Percentiles rank a stretch among this genome's conserved stretches.
These are phyloP conservation scores for Hydrolagus colliei DNA, from an alignment of 2,797 vertebrate species.

Conservation along the genomic window DNA sequence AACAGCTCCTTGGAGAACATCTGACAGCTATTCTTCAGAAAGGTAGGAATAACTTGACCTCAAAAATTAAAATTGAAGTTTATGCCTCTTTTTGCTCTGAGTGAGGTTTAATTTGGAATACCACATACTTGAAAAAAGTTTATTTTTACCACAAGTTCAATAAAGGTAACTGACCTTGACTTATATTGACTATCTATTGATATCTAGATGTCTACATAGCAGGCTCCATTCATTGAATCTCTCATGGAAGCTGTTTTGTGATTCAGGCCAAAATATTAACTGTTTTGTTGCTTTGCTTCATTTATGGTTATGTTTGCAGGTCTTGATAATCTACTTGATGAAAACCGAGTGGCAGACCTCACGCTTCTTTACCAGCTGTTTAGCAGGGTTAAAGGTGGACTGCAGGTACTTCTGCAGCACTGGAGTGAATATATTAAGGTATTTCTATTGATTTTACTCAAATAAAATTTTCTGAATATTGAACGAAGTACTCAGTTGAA, in stretches of 20 bases:
- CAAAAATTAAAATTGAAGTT: no score
- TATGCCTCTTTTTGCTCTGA: no score
- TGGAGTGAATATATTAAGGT: constrained; percentile 74
- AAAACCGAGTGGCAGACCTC: constrained; percentile 63
- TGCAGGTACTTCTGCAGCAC: constrained; percentile 61
- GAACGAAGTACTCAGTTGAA: background rate
- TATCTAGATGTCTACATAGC: no score
- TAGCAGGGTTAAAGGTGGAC: constrained; percentile 62
- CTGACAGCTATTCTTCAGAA: constrained; percentile 67
- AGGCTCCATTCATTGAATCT: no score
- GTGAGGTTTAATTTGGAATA: no score
- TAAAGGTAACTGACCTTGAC: no score
- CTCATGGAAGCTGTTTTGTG: no score
- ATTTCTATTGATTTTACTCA: constrained; percentile 33
- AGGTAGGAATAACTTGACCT: constrained; percentile 46
- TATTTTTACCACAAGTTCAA: no score
- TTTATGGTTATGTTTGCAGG: constrained; percentile 45
- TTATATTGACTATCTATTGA: no score
- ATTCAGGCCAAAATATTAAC: no score
- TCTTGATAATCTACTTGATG: constrained; percentile 60
- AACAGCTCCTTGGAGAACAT: constrained; percentile 65
- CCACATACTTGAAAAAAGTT: no score
- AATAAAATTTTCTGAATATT: background rate
- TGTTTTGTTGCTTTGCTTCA: background rate
- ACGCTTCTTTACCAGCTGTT: constrained; percentile 66